Evolutionary conservation across 2,888 invertebrate genomes (phyloP), one percentile per base, ranked within the genome.

Genomic region (Escarpia spicata): DNA sequence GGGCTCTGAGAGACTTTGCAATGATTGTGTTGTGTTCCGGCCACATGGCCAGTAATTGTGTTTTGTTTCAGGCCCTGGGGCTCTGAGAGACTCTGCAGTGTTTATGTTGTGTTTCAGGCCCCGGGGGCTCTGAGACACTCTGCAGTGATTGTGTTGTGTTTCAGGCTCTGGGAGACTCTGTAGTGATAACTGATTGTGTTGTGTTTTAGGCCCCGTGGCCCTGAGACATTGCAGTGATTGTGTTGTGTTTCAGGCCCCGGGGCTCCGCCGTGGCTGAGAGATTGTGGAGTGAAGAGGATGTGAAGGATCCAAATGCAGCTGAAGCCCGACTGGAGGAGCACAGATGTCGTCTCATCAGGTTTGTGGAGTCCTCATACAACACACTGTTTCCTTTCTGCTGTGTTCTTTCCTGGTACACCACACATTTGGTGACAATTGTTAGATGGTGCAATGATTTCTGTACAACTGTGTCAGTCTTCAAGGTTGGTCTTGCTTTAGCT

Each of bases 241-340:
- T 75, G 75, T 75, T 75, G 75, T 75, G n/a, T 75, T 75, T 75
- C n/a, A 75, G 97, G 97, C 99, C 99, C 0, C 97, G 98, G 94
- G 98, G 98, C 0, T 97, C 98, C 93, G 98, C 98, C 0, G 97
- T 98, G 0, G 99, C 98, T 0, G 99, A 99, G 96, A 97, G 98
- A 93, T 97, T 99, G 0, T 99, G 99, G 99, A 96, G 96, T 94
- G 93, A 95, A 6, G 92, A 94, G 91, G 95, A 95, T 90, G 95
- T 96, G 91, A 97, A 94, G 90, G 96, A 96, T 93, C 94, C 96
- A 0, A 94, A 95, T 0, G 95, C 96, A n/a, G 98, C 98, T 0
- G 96, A 97, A 75, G 96, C 96, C 92, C 96, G 98, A 93, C 95
- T 98, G 89, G 98, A 98, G 95, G 98, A 98, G 95, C 97, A 97